Percentiles rank a stretch among this genome's conserved stretches.
These are phyloP conservation scores for Nomia melanderi DNA, from an alignment of 1,140 invertebrate species.

Conservation along the genomic window DNA sequence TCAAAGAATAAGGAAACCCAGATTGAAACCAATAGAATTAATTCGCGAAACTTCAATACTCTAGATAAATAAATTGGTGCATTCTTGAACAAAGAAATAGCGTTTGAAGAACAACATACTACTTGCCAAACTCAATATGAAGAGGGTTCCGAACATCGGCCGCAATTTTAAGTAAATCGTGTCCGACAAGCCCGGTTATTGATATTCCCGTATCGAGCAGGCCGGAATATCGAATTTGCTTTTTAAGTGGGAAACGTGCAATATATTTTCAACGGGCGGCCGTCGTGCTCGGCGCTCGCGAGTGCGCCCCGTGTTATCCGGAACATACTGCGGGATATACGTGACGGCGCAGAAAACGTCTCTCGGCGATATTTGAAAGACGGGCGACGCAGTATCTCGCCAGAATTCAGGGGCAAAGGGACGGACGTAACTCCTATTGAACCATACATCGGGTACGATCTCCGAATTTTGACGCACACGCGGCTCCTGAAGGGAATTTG, in stretches of 20 bases:
- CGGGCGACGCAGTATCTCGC: conserved; percentile 38
- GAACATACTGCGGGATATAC: conserved; percentile 34
- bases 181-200: conserved; percentile 16
- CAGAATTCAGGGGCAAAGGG: background rate
- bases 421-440: conserved; percentile 32
- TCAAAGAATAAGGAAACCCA: no score
- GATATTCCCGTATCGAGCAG: conserved; percentile 29
- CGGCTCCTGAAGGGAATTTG: conserved; percentile 44
- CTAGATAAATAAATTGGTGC: no score
- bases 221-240: conserved; percentile 41
- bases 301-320: conserved; percentile 11
- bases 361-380: conserved; percentile 44
- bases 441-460: conserved; percentile 45
- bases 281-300: background rate
- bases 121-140: no score
- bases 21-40: no score
- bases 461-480: conserved; percentile 44
- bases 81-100: no score
- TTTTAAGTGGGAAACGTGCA: conserved; percentile 46
- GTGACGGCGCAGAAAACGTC: conserved; percentile 46
- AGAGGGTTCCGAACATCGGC: no score
- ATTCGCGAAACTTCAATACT: no score
- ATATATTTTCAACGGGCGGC: conserved; percentile 35
- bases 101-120: no score
- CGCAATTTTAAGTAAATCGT: conserved; percentile 17